Conservation (phyloP, 2,888 invertebrate genomes). For the Metalampra italica region DNA sequence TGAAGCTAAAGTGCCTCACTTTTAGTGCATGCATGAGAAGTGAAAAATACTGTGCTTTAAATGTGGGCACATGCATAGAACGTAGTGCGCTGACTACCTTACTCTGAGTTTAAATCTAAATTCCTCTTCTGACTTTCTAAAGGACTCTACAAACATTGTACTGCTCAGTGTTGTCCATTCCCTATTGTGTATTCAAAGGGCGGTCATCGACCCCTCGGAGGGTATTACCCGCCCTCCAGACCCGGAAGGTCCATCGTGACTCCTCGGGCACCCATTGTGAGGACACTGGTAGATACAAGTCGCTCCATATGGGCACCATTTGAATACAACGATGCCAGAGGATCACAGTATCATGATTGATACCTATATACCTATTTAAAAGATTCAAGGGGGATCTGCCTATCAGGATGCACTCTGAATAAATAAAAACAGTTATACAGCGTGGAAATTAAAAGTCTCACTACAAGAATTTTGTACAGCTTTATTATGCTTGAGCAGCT, state of each 20-base stretch:
- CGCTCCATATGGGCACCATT: constrained; percentile 20
- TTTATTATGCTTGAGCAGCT: no score
- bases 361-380: background rate
- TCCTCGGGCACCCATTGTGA: constrained; percentile 33
- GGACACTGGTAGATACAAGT: constrained; percentile 21
- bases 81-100: background rate
- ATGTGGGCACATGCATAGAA: no score
- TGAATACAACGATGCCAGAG: constrained; percentile 3
- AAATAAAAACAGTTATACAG: no score
- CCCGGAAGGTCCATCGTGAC: constrained; percentile 53
- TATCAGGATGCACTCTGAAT: no score
- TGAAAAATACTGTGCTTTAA: background rate
- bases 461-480: no score
- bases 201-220: constrained; percentile 10
- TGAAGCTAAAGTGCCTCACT: no score
- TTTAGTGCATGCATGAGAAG: no score
- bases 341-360: background rate
- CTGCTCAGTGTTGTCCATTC: constrained; percentile 1
- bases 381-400: no score
- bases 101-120: background rate
- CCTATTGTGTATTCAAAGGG: constrained; percentile 15
- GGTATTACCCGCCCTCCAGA: constrained; percentile 11
- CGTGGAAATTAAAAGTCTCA: no score
- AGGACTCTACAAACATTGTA: background rate
- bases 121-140: background rate